Conservation (phyloP, 1,140 invertebrate species). For the Listronotus bonariensis region DNA sequence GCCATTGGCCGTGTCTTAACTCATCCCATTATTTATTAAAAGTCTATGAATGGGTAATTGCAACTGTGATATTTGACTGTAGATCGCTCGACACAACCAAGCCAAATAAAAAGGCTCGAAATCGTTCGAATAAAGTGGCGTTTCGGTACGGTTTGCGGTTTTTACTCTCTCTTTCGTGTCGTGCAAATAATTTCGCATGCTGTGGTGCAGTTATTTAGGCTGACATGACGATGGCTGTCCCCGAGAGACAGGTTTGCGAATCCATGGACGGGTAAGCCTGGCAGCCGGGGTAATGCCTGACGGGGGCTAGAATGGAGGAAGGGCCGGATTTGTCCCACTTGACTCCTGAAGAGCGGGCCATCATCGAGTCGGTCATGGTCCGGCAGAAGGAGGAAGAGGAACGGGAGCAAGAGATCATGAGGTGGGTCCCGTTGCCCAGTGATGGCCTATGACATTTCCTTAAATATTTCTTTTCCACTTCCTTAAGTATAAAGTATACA, state of each 20-base stretch:
- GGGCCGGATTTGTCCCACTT: conserved; percentile 94
- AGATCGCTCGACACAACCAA: conserved; percentile 36
- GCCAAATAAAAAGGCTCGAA: conserved; percentile 30
- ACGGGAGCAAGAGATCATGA: conserved; percentile 92
- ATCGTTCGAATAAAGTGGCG: conserved; percentile 4
- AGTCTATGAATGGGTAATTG: conserved; percentile 56
- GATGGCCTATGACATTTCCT: not conserved
- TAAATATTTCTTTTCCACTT: no score
- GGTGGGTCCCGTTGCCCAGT: conserved; percentile 61
- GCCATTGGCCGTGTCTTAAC: conserved; percentile 50
- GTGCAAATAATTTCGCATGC: conserved; percentile 21
- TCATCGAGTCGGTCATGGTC: conserved; percentile 96
- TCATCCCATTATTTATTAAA: conserved; percentile 58
- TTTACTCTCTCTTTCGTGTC: conserved; percentile 28
- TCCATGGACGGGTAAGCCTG: conserved; percentile 19
- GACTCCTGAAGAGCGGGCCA: conserved; percentile 94
- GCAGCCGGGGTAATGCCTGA: conserved; percentile 41
- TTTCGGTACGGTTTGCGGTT: conserved; percentile 10
- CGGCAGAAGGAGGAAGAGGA: conserved; percentile 96
- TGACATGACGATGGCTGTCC: not conserved
- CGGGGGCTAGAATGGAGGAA: conserved; percentile 67
- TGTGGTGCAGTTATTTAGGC: conserved; percentile 27
- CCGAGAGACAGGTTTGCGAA: conserved; percentile 1
- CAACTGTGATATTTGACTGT: conserved; percentile 54
- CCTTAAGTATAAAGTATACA: no score